Evolutionary conservation across 2,797 vertebrate genomes (phyloP).

Genomic region (Xerus rutilus): DNA sequence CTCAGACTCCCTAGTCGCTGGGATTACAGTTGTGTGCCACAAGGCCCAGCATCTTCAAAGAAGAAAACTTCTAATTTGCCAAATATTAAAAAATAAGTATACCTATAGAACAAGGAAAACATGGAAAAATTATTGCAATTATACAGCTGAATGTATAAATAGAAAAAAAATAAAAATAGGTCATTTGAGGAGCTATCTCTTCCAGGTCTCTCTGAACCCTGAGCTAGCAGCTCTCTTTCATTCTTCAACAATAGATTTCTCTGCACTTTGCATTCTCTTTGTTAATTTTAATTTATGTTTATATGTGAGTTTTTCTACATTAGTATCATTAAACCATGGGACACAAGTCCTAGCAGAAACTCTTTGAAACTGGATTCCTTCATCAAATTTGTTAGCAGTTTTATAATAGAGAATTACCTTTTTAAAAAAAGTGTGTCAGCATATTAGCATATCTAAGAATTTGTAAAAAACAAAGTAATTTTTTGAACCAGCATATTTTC

Average conservation of each 20-base stretch:
- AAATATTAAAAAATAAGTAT: conserved; percentile 17
- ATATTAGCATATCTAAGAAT: neutral
- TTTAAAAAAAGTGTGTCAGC: neutral
- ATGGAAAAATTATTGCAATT: neutral
- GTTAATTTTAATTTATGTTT: neutral
- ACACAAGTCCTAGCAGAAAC: neutral
- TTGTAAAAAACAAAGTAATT: neutral
- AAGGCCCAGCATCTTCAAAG: no score
- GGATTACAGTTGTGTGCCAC: no score
- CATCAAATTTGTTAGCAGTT: neutral
- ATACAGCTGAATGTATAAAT: neutral
- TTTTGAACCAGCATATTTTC: neutral
- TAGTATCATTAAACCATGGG: neutral
- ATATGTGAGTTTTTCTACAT: neutral
- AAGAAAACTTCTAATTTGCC: neutral
- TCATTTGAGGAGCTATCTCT: neutral
- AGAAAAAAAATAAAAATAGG: neutral
- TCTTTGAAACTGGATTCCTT: neutral
- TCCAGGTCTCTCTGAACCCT: neutral
- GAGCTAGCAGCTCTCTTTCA: neutral
- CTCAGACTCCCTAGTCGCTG: no score
- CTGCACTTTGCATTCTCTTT: neutral
- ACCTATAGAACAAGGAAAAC: neutral
- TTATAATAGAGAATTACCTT: neutral
- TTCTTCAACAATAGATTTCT: neutral